These are phyloP conservation scores for Camponotus floridanus DNA, from an alignment of 1,140 invertebrate species.

Conservation along the genomic window DNA sequence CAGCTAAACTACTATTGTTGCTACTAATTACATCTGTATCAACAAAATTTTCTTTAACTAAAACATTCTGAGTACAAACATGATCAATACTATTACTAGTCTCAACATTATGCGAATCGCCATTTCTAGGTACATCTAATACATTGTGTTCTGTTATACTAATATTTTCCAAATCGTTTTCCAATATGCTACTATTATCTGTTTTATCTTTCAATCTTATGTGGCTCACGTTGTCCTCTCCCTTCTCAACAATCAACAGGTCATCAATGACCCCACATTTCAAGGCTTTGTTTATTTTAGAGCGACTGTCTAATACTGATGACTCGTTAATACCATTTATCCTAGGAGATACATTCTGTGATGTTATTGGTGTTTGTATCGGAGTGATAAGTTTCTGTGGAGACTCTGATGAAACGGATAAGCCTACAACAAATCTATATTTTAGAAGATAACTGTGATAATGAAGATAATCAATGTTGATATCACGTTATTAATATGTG, in stretches of 20 bases:
- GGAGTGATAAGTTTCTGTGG: slow-evolving; percentile 80
- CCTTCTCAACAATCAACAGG: slow-evolving; percentile 80
- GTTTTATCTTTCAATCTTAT: slow-evolving; percentile 79
- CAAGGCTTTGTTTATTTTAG: slow-evolving; percentile 42
- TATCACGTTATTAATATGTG: neutral
- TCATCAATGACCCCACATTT: slow-evolving; percentile 73
- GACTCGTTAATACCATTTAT: slow-evolving; percentile 77
- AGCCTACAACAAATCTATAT: slow-evolving; percentile 77
- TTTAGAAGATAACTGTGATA: neutral
- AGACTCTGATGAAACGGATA: slow-evolving; percentile 85
- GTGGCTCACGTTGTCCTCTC: slow-evolving; percentile 76
- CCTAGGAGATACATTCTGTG: slow-evolving; percentile 78
- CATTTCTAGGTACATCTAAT: slow-evolving; percentile 70
- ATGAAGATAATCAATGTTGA: neutral
- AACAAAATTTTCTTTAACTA: slow-evolving; percentile 71
- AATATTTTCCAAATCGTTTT: slow-evolving; percentile 65
- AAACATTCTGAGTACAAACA: slow-evolving; percentile 68
- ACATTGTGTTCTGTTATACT: slow-evolving; percentile 69
- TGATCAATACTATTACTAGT: slow-evolving; percentile 71
- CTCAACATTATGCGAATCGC: slow-evolving; percentile 54
- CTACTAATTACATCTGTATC: slow-evolving; percentile 77
- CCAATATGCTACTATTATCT: slow-evolving; percentile 73
- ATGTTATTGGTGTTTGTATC: slow-evolving; percentile 78
- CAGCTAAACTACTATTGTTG: slow-evolving; percentile 80
- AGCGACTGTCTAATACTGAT: slow-evolving; percentile 23